Conservation (phyloP, 23 tunicate species). For the Botrylloides violaceus region DNA sequence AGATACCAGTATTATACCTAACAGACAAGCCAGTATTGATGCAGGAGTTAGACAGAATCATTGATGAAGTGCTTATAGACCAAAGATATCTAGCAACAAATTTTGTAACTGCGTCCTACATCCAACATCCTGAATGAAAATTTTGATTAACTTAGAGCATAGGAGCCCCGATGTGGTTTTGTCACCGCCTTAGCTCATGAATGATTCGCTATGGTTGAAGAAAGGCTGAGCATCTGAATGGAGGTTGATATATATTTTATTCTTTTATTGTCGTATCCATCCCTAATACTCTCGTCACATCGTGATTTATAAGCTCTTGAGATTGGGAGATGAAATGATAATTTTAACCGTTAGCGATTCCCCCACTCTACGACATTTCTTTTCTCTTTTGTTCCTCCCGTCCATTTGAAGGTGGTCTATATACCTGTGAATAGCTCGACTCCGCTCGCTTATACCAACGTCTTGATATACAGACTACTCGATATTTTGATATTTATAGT, state of each 20-base stretch:
- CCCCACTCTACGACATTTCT: background rate
- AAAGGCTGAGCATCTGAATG: background rate
- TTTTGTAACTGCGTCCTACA: too few relatives aligned
- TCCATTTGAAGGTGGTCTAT: background rate
- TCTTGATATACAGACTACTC: background rate
- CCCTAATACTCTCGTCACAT: constrained; percentile 16
- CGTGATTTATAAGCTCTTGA: constrained; percentile 23
- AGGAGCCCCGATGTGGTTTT: too few relatives aligned
- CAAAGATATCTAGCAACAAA: too few relatives aligned
- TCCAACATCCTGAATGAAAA: too few relatives aligned
- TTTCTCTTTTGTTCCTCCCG: background rate
- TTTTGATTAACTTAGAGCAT: too few relatives aligned
- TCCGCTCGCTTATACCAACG: background rate
- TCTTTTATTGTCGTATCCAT: background rate
- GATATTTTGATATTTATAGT: background rate
- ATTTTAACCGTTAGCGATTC: background rate
- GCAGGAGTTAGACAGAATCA: background rate
- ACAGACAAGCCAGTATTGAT: too few relatives aligned
- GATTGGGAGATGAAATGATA: constrained; percentile 9
- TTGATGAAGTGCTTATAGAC: too few relatives aligned
- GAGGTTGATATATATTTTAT: background rate
- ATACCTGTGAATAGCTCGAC: background rate
- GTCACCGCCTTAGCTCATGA: too few relatives aligned
- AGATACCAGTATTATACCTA: too few relatives aligned
- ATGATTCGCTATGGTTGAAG: too few relatives aligned